Percentiles rank a stretch among this genome's conserved stretches.
phyloP scores from a whole-genome alignment of 2,888 invertebrate species.

The Malachius bipustulatus region DNA sequence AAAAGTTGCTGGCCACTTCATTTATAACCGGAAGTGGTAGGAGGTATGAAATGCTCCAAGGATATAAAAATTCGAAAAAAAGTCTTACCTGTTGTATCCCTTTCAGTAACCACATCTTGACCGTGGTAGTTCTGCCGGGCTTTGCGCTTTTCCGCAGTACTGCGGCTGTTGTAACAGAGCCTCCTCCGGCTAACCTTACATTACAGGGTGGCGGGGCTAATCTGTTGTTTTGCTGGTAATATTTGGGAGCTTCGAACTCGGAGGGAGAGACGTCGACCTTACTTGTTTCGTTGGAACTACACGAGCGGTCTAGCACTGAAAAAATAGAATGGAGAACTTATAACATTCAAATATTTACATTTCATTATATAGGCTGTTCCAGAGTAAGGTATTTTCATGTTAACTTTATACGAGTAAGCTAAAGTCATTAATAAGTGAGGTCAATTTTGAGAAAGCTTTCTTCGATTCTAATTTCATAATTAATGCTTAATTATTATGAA shows the following conservation, averaged over 20 bases:
- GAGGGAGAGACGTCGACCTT: not conserved
- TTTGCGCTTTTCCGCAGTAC: not conserved
- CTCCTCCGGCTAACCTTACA: no score
- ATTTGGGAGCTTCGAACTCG: no score
- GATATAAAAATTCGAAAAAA: not conserved
- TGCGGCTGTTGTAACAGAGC: not conserved
- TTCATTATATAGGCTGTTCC: no score
- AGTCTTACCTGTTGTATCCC: not conserved
- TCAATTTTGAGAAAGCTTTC: no score
- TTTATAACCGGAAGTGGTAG: not conserved
- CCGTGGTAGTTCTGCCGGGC: not conserved
- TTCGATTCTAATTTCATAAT: no score
- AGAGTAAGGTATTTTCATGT: no score
- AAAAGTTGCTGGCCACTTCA: slow-evolving; percentile 1
- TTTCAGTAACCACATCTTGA: not conserved
- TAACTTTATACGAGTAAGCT: no score
- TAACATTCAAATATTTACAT: no score
- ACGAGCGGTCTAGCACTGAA: slow-evolving; percentile 1
- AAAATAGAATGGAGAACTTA: no score
- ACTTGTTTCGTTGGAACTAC: not conserved
- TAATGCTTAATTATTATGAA: no score
- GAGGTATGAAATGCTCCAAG: not conserved
- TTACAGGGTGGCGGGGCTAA: not conserved
- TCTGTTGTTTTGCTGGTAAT: not conserved
- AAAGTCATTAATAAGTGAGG: no score